Evolutionary conservation across 2,113 vertebrate species (phyloP).

Genomic region (Amblyopsis rosae): DNA sequence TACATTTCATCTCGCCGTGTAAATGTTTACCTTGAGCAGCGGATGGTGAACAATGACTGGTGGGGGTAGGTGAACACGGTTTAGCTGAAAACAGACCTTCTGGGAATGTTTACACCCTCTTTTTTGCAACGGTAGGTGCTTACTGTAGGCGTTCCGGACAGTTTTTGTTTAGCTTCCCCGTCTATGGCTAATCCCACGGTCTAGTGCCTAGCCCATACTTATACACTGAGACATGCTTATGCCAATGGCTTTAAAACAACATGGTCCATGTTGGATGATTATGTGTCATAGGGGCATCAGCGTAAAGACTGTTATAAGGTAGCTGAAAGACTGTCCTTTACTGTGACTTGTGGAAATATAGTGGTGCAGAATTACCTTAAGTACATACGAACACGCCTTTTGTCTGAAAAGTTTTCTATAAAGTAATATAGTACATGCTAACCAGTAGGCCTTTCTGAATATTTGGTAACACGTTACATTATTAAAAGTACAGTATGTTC

Average conservation of each 20-base stretch:
- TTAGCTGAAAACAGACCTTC: conserved; percentile 29
- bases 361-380: not conserved
- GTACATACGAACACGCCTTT: not conserved
- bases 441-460: no score
- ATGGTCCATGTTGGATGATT: not conserved
- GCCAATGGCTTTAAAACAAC: not conserved
- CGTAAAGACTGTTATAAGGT: not conserved
- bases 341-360: not conserved
- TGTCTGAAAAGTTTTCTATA: not conserved
- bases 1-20: conserved; percentile 33
- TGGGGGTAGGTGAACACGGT: conserved; percentile 30
- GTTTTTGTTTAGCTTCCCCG: not conserved
- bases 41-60: conserved; percentile 53
- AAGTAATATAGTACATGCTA: not conserved
- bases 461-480: no score
- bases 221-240: not conserved
- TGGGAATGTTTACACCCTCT: conserved; percentile 21
- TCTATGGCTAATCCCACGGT: not conserved
- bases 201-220: conserved; percentile 3
- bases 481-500: no score
- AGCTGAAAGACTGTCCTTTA: not conserved
- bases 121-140: conserved; percentile 17
- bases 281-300: not conserved
- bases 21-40: conserved; percentile 53
- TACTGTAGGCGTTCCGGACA: no score